A percentile compares a stretch with the other conserved stretches of the same genome.
Conservation (phyloP, 2,888 invertebrate species). For the Euspilapteryx auroguttella region DNA sequence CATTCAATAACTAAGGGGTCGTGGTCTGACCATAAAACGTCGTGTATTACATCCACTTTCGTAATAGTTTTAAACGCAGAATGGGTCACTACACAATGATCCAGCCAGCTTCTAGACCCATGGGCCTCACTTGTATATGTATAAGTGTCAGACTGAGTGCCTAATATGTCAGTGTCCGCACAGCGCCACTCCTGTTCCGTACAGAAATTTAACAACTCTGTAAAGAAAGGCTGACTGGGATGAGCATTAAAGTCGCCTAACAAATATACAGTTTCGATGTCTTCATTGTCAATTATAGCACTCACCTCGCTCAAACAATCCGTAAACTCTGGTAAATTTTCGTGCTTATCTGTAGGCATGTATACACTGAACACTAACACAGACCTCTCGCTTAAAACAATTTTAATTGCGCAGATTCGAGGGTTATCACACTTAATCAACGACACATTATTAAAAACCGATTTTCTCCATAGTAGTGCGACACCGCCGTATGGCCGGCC, state of each 20-base stretch:
- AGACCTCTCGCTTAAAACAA: background rate
- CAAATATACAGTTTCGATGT: background rate
- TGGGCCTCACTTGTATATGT: no score
- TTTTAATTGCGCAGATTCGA: constrained; percentile 5
- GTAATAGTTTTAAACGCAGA: background rate
- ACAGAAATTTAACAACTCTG: background rate
- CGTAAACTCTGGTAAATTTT: constrained; percentile 1
- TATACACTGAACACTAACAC: constrained; percentile 5
- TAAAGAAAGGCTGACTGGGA: background rate
- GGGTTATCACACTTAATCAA: constrained; percentile 3
- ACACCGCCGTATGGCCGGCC: background rate
- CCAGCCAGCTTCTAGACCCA: no score
- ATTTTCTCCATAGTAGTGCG: background rate
- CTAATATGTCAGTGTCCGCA: background rate
- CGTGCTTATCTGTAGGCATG: constrained; percentile 6
- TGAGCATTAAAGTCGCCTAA: constrained; percentile 1
- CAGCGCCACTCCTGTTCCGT: constrained; percentile 1
- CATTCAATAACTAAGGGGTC: background rate
- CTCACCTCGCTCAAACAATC: background rate
- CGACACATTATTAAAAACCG: background rate
- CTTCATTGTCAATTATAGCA: background rate
- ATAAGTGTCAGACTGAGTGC: background rate
- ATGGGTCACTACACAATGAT: background rate
- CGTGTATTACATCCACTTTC: background rate
- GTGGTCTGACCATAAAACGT: constrained; percentile 1